Evolutionary conservation across 2,797 vertebrate genomes (phyloP).

Genomic region (Phataginus tricuspis): DNA sequence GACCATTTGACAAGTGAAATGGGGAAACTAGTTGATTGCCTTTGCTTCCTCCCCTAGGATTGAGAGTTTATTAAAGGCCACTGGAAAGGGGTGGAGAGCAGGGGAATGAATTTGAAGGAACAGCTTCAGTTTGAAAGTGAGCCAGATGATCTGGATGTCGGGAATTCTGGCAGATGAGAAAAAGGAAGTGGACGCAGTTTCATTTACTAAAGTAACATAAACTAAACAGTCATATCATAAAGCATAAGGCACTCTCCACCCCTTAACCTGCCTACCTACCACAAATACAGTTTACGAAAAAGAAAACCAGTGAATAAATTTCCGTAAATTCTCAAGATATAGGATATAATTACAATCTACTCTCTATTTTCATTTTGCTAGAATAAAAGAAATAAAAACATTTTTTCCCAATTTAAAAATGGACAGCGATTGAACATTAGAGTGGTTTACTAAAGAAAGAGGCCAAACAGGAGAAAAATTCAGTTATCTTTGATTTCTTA

Average conservation of each 20-base stretch:
- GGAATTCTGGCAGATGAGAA: background rate
- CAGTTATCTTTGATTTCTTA: background rate
- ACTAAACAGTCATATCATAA: background rate
- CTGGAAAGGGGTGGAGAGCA: background rate
- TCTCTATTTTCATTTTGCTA: slow-evolving; percentile 42
- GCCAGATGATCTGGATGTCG: background rate
- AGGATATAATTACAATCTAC: background rate
- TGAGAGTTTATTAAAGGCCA: background rate
- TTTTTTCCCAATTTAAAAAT: background rate
- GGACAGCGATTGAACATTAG: background rate
- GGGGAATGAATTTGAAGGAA: background rate
- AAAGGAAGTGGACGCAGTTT: background rate
- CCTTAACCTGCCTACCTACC: rapidly evolving
- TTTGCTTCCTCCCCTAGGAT: background rate
- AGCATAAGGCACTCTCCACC: background rate
- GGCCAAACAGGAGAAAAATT: background rate
- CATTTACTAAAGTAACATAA: background rate
- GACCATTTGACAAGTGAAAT: background rate
- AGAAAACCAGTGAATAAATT: background rate
- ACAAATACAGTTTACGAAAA: background rate
- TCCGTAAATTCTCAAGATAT: background rate
- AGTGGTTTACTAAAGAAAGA: background rate
- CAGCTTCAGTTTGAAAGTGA: background rate
- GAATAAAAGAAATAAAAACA: background rate
- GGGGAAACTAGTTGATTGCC: background rate